These are phyloP conservation scores for Sceloporus tristichus DNA, from an alignment of 2,113 vertebrate species.

Conservation along the genomic window DNA sequence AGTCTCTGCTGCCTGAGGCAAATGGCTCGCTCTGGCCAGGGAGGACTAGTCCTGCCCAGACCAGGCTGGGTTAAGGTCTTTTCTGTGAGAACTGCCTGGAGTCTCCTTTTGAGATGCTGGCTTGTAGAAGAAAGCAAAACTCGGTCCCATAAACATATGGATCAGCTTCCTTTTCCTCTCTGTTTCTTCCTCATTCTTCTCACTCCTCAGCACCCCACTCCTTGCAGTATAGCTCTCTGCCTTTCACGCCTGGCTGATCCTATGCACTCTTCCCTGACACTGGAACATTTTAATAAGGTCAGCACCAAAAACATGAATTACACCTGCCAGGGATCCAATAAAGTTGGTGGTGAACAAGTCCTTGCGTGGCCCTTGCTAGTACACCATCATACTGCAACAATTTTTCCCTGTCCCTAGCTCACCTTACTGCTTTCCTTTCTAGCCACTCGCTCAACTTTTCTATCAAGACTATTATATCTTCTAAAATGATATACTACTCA, in stretches of 20 bases:
- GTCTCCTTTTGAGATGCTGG: too few species aligned
- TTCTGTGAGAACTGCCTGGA: neutral
- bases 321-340: neutral
- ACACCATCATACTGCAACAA: too few species aligned
- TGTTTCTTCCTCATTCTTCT: neutral
- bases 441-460: neutral
- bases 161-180: neutral
- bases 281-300: conserved; percentile 38
- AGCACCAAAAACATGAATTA: neutral
- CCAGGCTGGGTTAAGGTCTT: neutral
- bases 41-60: too few species aligned
- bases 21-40: too few species aligned
- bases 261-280: neutral
- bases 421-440: neutral
- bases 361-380: too few species aligned
- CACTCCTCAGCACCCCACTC: too few species aligned
- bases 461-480: neutral
- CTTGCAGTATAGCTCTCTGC: neutral
- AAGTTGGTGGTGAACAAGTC: neutral
- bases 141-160: neutral
- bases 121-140: neutral
- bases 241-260: conserved; percentile 23
- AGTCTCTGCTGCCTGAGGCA: too few species aligned
- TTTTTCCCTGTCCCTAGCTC: too few species aligned
- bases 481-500: neutral